Conservation (phyloP, 2,888 invertebrate genomes). For the Drosophila suboccidentalis region DNA sequence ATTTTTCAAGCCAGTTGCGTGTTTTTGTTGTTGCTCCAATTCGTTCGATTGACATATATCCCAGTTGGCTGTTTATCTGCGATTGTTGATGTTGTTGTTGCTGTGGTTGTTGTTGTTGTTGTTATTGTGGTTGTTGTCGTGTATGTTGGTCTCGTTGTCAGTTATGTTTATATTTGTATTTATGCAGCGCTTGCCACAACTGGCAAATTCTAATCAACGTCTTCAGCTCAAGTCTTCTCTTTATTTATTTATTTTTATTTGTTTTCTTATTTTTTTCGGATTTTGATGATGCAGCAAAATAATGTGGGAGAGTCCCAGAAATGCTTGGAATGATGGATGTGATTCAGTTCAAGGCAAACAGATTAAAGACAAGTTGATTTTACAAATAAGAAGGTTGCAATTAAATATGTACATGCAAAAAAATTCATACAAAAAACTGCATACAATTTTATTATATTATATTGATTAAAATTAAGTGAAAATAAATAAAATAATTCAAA, state of each 20-base stretch:
- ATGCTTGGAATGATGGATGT: slow-evolving; percentile 23
- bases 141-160: slow-evolving; percentile 18
- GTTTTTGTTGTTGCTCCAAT: slow-evolving; percentile 31
- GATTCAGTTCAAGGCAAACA: slow-evolving; percentile 22
- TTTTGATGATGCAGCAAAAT: slow-evolving; percentile 46
- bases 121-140: slow-evolving; percentile 5
- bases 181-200: slow-evolving; percentile 10
- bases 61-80: slow-evolving; percentile 47
- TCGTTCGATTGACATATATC: slow-evolving; percentile 70
- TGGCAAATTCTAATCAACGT: slow-evolving; percentile 43
- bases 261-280: neutral
- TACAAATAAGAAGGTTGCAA: slow-evolving; percentile 7
- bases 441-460: too few relatives aligned
- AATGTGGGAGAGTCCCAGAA: slow-evolving; percentile 26
- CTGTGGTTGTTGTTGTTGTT: slow-evolving; percentile 6
- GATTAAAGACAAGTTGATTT: slow-evolving; percentile 3
- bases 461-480: too few relatives aligned
- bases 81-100: slow-evolving; percentile 9
- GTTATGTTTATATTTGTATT: slow-evolving; percentile 20
- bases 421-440: too few relatives aligned
- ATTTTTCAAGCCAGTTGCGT: slow-evolving; percentile 61
- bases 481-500: too few relatives aligned
- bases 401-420: neutral
- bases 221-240: slow-evolving; percentile 21
- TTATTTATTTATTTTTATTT: slow-evolving; percentile 5